Evolutionary conservation across 2,797 vertebrate genomes (phyloP), one percentile per base, ranked within the genome.

Genomic region (Hozukius guyotensis): DNA sequence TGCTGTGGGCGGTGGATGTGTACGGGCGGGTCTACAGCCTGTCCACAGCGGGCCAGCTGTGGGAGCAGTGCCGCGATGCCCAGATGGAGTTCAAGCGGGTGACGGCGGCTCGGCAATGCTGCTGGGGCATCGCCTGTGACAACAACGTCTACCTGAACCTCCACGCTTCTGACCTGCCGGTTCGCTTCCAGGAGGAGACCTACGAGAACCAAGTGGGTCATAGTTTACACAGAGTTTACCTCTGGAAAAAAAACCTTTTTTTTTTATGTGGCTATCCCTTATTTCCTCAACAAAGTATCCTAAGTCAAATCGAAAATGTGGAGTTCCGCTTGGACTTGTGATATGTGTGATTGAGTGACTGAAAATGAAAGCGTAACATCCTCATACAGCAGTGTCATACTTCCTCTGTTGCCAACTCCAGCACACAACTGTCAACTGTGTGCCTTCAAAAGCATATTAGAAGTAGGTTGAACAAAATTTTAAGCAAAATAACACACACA

Each of bases 111-210:
- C 95, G 93, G n/a, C 96, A 96, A 85, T 97, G 97, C 93, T 98
- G 97, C 95, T 99, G 98, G 99, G 98, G 97, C 80, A 97, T 99
- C 13, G 98, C 96, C 72, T 98, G 97, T 0, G 98, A 99, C 88
- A 97, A 98, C 80, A 95, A 95, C 72, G 95, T 99, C 56, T 98
- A 99, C 72, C 91, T 98, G 87, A 97, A 97, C 0, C 90, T 99
- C 70, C 96, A 97, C 0, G 95, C 97, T 1, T 97, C 96, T 0
- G 98, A 99, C 0, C 92, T 99, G 71, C 96, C 97, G 3, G 96
- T 99, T 77, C 96, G 98, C 42, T 96, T 95, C 94, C 96, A 97
- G 65, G 99, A 99, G 82, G 98, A 99, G 90, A 96, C 97, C 72
- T 99, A 97, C 14, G 99, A 99, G 94, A 99, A 99, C 71, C 98